Percentiles rank a stretch among this genome's conserved stretches.
Evolutionary conservation across 2,888 invertebrate genomes (phyloP).

Genomic region (Lepidochrysops patricia): DNA sequence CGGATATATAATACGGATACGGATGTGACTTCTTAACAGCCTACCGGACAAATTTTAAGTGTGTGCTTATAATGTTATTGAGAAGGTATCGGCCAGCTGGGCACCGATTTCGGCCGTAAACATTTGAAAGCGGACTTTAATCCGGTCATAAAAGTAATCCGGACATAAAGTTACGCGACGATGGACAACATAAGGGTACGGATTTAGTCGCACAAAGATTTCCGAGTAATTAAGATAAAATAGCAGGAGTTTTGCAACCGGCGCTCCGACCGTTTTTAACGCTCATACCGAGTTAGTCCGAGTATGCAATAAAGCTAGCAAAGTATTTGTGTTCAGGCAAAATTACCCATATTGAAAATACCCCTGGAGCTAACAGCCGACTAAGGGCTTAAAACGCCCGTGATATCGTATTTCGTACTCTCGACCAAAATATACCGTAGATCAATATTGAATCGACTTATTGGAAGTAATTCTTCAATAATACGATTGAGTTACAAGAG

Average conservation of each 20-base stretch:
- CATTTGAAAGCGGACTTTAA: slow-evolving; percentile 70
- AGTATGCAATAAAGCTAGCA: slow-evolving; percentile 70
- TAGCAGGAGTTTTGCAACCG: slow-evolving; percentile 62
- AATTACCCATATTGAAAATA: slow-evolving; percentile 74
- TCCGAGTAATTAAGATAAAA: slow-evolving; percentile 73
- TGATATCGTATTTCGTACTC: slow-evolving; percentile 26
- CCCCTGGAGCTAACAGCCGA: slow-evolving; percentile 64
- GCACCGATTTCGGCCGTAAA: slow-evolving; percentile 58
- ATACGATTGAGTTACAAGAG: neutral
- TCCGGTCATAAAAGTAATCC: slow-evolving; percentile 73
- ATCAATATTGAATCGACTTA: slow-evolving; percentile 39
- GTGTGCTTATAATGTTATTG: slow-evolving; percentile 27
- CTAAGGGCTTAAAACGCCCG: slow-evolving; percentile 53
- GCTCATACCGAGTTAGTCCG: slow-evolving; percentile 68
- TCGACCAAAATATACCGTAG: slow-evolving; percentile 40
- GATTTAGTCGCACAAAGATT: slow-evolving; percentile 70
- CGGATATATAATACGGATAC: too few relatives aligned
- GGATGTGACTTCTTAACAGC: neutral
- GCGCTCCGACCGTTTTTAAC: slow-evolving; percentile 60
- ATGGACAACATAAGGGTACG: slow-evolving; percentile 72
- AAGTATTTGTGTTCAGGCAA: slow-evolving; percentile 68
- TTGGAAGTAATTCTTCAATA: slow-evolving; percentile 3
- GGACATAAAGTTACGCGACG: slow-evolving; percentile 71
- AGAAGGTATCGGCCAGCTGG: slow-evolving; percentile 38
- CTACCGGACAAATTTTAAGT: slow-evolving; percentile 19